These are phyloP conservation scores for Onychomys arenicola DNA, from an alignment of 2,797 vertebrate genomes.

Conservation along the genomic window DNA sequence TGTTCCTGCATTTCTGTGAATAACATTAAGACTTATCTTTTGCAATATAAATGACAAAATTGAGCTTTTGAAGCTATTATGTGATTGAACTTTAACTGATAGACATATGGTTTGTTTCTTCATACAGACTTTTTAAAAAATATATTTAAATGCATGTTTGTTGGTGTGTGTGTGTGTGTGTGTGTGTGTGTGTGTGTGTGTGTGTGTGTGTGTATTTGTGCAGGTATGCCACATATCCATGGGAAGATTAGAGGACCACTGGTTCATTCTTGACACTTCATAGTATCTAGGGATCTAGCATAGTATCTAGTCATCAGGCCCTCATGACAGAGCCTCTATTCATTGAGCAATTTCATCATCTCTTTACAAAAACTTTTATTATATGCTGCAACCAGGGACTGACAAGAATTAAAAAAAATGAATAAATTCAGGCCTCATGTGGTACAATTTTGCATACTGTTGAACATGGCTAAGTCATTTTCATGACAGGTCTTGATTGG, in stretches of 20 bases:
- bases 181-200: neutral
- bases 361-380: neutral
- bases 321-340: neutral
- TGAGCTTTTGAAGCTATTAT: slow-evolving; percentile 16
- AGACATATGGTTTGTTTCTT: neutral
- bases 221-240: neutral
- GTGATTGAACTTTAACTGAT: neutral
- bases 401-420: neutral
- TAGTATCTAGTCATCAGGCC: neutral
- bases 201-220: neutral
- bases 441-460: neutral
- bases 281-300: no score
- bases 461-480: neutral
- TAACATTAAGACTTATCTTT: neutral
- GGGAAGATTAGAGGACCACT: neutral
- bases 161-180: neutral
- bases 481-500: neutral
- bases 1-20: neutral
- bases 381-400: neutral
- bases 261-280: neutral
- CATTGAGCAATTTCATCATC: neutral
- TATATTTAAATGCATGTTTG: neutral
- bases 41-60: neutral
- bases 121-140: neutral
- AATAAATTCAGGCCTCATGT: neutral